Evolutionary conservation across 2,888 invertebrate genomes (phyloP).

Genomic region (Idaea biselata): DNA sequence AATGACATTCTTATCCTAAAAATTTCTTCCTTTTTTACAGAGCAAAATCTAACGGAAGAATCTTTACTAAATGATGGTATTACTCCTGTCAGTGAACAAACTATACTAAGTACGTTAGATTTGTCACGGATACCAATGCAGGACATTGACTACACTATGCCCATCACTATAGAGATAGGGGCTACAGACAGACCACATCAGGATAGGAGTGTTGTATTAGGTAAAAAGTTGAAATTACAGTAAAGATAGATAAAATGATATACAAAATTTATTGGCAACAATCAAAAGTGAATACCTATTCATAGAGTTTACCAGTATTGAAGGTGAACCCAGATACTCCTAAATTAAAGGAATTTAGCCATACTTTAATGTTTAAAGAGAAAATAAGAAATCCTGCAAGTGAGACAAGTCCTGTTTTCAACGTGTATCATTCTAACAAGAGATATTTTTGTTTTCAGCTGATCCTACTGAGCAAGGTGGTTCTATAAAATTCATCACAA

Average conservation of each 20-base stretch:
- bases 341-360: no score
- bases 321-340: no score
- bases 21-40: conserved; percentile 32
- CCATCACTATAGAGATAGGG: conserved; percentile 70
- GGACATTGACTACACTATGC: conserved; percentile 62
- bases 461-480: conserved; percentile 65
- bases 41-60: conserved; percentile 52
- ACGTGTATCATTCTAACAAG: neutral
- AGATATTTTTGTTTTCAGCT: conserved; percentile 44
- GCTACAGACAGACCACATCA: conserved; percentile 61
- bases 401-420: no score
- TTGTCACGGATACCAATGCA: conserved; percentile 59
- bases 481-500: conserved; percentile 63
- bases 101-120: conserved; percentile 63
- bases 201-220: conserved; percentile 63
- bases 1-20: no score
- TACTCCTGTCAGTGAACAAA: conserved; percentile 66
- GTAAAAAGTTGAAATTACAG: conserved; percentile 32
- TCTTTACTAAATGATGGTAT: conserved; percentile 47
- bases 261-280: neutral
- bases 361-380: neutral
- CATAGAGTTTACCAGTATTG: no score
- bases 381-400: no score
- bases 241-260: neutral
- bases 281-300: no score